These are phyloP conservation scores for Drosophila kurseongensis DNA, from an alignment of 1,140 invertebrate genomes.

Conservation along the genomic window DNA sequence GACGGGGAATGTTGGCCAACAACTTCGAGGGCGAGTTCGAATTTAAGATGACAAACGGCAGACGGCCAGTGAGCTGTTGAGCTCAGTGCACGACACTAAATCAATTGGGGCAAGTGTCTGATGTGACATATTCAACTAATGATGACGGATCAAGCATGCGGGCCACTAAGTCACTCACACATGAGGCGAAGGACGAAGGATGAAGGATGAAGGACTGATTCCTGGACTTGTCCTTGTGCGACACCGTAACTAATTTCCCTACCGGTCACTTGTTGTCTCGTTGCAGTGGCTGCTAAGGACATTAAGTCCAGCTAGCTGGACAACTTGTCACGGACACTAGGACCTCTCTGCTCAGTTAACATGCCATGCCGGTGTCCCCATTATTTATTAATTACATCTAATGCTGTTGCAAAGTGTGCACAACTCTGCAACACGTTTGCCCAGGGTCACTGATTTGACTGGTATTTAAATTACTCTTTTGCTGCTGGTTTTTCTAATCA, in stretches of 20 bases:
- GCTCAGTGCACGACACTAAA: constrained; percentile 52
- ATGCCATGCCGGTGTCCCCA: constrained; percentile 11
- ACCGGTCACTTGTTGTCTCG: constrained; percentile 41
- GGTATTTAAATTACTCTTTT: constrained; percentile 3
- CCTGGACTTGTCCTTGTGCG: constrained; percentile 39
- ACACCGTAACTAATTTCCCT: constrained; percentile 61
- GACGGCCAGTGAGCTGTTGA: constrained; percentile 41
- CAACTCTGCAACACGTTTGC: constrained; percentile 1
- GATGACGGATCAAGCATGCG: constrained; percentile 52
- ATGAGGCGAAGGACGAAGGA: constrained; percentile 7
- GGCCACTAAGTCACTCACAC: constrained; percentile 55
- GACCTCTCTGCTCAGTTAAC: constrained; percentile 19
- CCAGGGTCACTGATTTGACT: background rate
- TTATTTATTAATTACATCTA: constrained; percentile 55
- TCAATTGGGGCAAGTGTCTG: constrained; percentile 62
- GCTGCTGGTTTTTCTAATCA: constrained; percentile 8
- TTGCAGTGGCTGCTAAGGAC: constrained; percentile 9
- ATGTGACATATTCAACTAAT: constrained; percentile 62
- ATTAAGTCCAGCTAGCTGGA: constrained; percentile 22
- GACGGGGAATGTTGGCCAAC: constrained; percentile 14
- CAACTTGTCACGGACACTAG: constrained; percentile 30
- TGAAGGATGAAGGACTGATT: constrained; percentile 4
- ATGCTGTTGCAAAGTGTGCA: constrained; percentile 39
- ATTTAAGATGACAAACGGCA: constrained; percentile 10
- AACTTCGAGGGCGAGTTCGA: background rate